Evolutionary conservation across 2,113 vertebrate species (phyloP).

Genomic region (Axis porcinus): DNA sequence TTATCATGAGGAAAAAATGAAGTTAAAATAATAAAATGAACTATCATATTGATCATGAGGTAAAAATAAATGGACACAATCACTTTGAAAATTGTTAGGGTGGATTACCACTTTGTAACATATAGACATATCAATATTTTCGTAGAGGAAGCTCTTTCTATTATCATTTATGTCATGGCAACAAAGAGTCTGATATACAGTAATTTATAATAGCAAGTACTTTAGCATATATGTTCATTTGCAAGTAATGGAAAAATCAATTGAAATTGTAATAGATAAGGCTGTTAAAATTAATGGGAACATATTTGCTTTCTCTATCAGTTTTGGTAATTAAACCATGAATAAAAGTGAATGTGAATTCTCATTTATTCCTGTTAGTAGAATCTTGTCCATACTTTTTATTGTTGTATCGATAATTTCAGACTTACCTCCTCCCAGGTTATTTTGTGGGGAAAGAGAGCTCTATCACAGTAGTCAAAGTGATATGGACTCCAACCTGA

Average conservation of each 20-base stretch:
- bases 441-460: neutral
- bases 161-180: neutral
- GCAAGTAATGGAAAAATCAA: neutral
- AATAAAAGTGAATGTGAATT: neutral
- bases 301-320: neutral
- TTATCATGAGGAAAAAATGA: neutral
- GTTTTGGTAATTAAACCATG: neutral
- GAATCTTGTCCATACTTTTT: neutral
- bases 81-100: neutral
- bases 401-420: neutral
- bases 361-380: neutral
- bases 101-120: too few relatives aligned
- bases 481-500: neutral
- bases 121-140: neutral
- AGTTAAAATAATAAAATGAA: neutral
- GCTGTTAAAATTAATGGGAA: neutral
- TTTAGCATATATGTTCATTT: neutral
- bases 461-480: neutral
- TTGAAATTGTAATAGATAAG: neutral
- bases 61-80: neutral
- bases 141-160: neutral
- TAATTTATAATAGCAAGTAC: neutral
- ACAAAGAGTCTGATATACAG: neutral
- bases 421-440: neutral
- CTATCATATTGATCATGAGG: neutral